A percentile compares a stretch with the other conserved stretches of the same genome.
Evolutionary conservation across 2,113 vertebrate genomes (phyloP).

Genomic region (Perognathus longimembris): DNA sequence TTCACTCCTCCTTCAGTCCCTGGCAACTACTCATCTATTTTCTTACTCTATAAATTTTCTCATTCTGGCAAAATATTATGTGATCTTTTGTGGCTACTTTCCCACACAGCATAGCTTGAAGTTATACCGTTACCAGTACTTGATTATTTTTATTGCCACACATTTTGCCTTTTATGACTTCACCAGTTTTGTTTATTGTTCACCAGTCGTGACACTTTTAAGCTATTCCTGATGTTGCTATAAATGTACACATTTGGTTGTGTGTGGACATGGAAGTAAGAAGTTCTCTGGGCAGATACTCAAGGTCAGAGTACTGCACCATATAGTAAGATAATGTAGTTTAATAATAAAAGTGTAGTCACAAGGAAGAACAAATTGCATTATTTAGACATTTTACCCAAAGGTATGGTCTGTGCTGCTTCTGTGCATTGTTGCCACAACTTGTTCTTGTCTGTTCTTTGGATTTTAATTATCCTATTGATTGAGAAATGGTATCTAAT

Average conservation of each 20-base stretch:
- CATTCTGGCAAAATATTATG: background rate
- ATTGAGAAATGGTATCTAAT: background rate
- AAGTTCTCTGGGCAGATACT: background rate
- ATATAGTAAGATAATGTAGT: background rate
- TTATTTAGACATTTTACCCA: background rate
- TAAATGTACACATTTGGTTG: background rate
- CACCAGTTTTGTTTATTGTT: background rate
- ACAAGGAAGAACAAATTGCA: too few relatives aligned
- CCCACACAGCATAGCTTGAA: background rate
- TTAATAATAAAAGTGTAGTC: background rate
- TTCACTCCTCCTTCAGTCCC: accelerated
- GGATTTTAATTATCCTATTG: background rate
- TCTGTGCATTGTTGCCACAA: background rate
- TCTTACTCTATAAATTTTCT: background rate
- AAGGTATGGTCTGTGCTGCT: background rate
- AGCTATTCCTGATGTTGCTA: background rate
- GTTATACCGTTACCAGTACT: background rate
- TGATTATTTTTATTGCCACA: conserved; percentile 2
- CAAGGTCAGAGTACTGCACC: background rate
- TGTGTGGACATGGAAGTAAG: background rate
- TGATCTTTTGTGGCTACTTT: background rate
- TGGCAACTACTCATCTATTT: background rate
- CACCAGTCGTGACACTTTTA: background rate
- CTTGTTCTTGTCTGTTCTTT: background rate
- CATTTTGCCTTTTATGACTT: background rate